Conservation (phyloP, 23 tunicate species). For the Halocynthia aurantium region DNA sequence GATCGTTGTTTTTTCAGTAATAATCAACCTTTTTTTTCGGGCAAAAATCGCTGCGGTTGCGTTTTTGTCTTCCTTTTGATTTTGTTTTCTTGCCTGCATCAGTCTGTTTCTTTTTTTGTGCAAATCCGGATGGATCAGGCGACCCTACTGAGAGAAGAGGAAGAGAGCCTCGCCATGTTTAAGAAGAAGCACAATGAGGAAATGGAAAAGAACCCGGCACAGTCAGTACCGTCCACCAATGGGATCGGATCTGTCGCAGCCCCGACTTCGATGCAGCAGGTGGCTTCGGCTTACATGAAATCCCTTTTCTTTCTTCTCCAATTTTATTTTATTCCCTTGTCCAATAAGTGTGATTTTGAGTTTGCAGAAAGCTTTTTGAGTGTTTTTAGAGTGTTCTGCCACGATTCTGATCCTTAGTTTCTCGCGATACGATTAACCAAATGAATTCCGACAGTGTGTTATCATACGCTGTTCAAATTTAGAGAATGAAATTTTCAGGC, state of each 20-base stretch:
- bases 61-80: background rate
- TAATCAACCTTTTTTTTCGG: background rate
- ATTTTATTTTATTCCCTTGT: too few species aligned
- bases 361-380: too few species aligned
- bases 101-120: background rate
- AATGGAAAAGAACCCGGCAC: slow-evolving; percentile 5
- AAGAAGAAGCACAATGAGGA: slow-evolving; percentile 37
- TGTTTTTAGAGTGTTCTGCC: too few species aligned
- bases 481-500: too few species aligned
- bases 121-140: slow-evolving; percentile 11
- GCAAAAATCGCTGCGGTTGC: background rate
- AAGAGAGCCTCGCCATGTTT: slow-evolving; percentile 33
- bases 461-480: too few species aligned
- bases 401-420: too few species aligned
- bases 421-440: too few species aligned
- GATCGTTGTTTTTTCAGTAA: too few species aligned
- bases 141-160: slow-evolving; percentile 49
- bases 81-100: background rate
- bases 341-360: too few species aligned
- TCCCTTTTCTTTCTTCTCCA: background rate
- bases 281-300: background rate
- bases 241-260: slow-evolving; percentile 3
- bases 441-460: too few species aligned
- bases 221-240: background rate
- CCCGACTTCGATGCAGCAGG: slow-evolving; percentile 12